Base-by-base conservation (phyloP, 2,797 vertebrate genomes). In the Podarcis siculus region DNA sequence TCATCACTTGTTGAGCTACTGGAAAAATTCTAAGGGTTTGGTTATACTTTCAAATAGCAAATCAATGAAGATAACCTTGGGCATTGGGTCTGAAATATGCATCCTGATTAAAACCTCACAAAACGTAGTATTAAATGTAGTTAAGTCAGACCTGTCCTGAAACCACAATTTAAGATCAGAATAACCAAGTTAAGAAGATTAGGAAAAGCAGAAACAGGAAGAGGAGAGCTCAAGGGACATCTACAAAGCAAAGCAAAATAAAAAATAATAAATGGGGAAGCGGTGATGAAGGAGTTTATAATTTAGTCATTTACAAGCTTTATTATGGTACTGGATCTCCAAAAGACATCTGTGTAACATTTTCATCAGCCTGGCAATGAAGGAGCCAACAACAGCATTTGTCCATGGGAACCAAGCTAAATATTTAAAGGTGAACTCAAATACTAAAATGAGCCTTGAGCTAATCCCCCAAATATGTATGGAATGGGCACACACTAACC, bases 351-450 rank as follows among this genome's bases (percentile, higher is more conserved):
- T 96, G 95, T 95, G 92, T 94, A 95, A 95, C 89, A 93, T 96
- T 95, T 95, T 93, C 95, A 95, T 94, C 93, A 93, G 91, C 90
- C 95, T 89, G 78, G n/a, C 32, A 55, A 93, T 84, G 84, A 83
- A 82, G 88, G 90, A 94, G 95, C 95, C 95, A 95, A 94, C 84
- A 90, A 94, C 94, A 95, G 95, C 95, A 95, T 95, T 93, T 94
- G 90, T 95, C 90, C 92, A 78, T 93, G 94, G 91, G 95, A 95
- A 95, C 94, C 92, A 94, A 95, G 92, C 92, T 93, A 96, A 96
- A 95, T 95, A 95, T 96, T 94, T 95, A 94, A 96, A 96, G 95
- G 95, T 94, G 95, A 95, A 94, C 88, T 90, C 89, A 72, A 93
- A 91, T 92, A 85, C 92, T 94, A 79, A 96, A 95, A 95, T 79